Evolutionary conservation across 2,797 vertebrate species (phyloP).

Genomic region (Alfaro cultratus): DNA sequence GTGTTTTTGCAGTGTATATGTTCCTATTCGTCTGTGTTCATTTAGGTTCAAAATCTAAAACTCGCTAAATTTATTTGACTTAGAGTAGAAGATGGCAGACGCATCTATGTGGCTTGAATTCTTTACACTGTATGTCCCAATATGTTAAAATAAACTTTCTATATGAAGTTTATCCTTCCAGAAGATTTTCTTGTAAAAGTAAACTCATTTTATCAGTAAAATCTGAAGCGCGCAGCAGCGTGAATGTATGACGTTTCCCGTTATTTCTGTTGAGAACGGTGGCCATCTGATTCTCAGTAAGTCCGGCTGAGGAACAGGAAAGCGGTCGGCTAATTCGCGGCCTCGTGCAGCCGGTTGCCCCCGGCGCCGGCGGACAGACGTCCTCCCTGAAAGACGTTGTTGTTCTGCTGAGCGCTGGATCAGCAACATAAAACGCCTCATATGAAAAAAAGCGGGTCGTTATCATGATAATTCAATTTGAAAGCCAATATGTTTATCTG

Average conservation of each 20-base stretch:
- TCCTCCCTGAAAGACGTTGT: slow-evolving; percentile 51
- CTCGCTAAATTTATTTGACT: no score
- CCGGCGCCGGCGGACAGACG: slow-evolving; percentile 42
- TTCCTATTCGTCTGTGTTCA: no score
- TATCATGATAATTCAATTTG: slow-evolving; percentile 32
- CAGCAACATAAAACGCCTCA: slow-evolving; percentile 30
- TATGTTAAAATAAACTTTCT: no score
- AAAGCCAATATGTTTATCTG: slow-evolving; percentile 21
- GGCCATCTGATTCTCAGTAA: slow-evolving; percentile 71
- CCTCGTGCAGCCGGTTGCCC: slow-evolving; percentile 65
- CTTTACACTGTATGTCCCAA: no score
- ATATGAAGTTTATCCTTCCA: background rate
- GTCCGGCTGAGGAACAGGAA: slow-evolving; percentile 39
- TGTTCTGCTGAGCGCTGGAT: slow-evolving; percentile 23
- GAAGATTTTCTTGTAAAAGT: background rate
- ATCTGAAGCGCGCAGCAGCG: background rate
- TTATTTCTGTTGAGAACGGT: slow-evolving; percentile 8
- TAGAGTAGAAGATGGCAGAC: no score
- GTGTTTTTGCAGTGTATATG: no score
- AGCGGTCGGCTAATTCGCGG: slow-evolving; percentile 60
- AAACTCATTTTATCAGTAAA: background rate
- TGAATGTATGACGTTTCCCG: background rate
- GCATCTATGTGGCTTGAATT: no score
- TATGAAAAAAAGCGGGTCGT: slow-evolving; percentile 5
- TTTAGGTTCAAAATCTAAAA: no score